phyloP scores from a whole-genome alignment of 1,140 invertebrate species.

The Steinernema feltiae region DNA sequence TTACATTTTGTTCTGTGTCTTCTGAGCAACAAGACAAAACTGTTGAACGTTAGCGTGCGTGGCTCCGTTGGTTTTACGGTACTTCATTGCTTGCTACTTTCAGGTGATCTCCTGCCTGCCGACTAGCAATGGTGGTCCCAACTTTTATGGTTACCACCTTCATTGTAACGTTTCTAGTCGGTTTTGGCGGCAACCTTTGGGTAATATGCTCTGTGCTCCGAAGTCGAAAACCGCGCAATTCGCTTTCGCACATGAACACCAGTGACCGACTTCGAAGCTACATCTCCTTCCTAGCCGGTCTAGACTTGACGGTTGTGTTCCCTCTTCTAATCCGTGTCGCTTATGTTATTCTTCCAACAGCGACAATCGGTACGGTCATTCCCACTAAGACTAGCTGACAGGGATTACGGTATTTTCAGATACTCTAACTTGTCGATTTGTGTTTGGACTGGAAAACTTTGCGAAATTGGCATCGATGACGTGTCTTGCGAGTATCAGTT shows the following conservation, averaged over 20 bases:
- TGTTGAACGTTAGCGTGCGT: too few relatives aligned
- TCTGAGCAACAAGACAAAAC: too few relatives aligned
- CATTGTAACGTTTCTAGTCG: conserved; percentile 23
- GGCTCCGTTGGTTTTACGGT: neutral
- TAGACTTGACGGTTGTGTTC: conserved; percentile 51
- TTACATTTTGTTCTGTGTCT: too few relatives aligned
- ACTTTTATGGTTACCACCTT: conserved; percentile 14
- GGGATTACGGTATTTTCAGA: conserved; percentile 41
- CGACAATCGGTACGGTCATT: conserved; percentile 37
- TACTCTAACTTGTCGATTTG: conserved; percentile 35
- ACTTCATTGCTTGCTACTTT: too few relatives aligned
- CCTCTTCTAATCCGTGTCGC: conserved; percentile 41
- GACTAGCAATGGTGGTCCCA: conserved; percentile 13
- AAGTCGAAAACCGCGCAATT: conserved; percentile 20
- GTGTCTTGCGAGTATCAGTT: conserved; percentile 49
- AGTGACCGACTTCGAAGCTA: conserved; percentile 41
- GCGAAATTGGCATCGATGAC: conserved; percentile 49
- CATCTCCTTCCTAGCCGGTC: conserved; percentile 49
- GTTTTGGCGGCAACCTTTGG: conserved; percentile 34
- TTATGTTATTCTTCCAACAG: conserved; percentile 46
- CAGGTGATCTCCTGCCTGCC: too few relatives aligned
- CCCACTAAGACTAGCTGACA: conserved; percentile 1
- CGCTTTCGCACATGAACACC: neutral
- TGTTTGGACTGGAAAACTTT: conserved; percentile 45
- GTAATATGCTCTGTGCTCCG: conserved; percentile 35